Conservation (phyloP, 2,888 invertebrate genomes). For the Eristalis pertinax region DNA sequence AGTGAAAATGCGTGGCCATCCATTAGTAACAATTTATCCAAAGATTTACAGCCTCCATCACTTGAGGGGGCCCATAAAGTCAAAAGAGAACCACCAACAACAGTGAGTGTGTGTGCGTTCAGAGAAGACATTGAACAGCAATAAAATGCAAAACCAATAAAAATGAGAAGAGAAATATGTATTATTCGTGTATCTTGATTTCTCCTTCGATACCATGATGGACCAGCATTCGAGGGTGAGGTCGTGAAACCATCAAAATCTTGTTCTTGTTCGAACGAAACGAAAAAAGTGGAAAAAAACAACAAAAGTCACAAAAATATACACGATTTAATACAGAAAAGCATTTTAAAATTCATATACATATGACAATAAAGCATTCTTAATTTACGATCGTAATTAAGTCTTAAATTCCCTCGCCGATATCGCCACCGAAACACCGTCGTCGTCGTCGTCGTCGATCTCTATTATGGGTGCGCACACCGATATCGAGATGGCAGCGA, state of each 20-base stretch:
- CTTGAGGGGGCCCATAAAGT: constrained; percentile 51
- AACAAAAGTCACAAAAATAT: background rate
- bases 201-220: constrained; percentile 51
- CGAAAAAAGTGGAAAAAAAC: background rate
- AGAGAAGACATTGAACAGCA: constrained; percentile 25
- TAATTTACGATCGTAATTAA: constrained; percentile 67
- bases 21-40: constrained; percentile 64
- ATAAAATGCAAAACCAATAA: constrained; percentile 55
- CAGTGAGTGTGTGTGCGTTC: background rate
- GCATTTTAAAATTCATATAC: constrained; percentile 68
- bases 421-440: constrained; percentile 39
- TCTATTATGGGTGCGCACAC: constrained; percentile 16
- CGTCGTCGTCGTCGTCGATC: constrained; percentile 8
- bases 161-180: constrained; percentile 32
- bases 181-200: constrained; percentile 49
- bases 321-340: constrained; percentile 13
- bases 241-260: constrained; percentile 34
- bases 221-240: constrained; percentile 13
- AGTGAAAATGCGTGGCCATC: constrained; percentile 57
- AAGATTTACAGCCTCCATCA: constrained; percentile 61
- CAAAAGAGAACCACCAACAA: constrained; percentile 9
- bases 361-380: constrained; percentile 71
- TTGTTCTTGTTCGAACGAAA: constrained; percentile 28
- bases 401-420: constrained; percentile 58
- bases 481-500: background rate